These are phyloP conservation scores for Samia ricini DNA, from an alignment of 1,140 invertebrate species.

Conservation along the genomic window DNA sequence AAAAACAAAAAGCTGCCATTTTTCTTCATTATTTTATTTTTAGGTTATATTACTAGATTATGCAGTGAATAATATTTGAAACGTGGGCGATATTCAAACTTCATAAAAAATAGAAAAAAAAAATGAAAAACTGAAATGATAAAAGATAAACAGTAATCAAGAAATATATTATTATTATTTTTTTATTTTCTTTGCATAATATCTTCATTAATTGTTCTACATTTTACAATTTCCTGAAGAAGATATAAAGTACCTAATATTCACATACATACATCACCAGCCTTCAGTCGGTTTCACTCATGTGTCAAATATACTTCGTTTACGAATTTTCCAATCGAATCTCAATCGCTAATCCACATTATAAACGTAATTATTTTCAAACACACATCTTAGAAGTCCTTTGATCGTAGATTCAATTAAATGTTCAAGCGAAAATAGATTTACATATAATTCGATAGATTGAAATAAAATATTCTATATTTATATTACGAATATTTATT, in stretches of 20 bases:
- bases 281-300: background rate
- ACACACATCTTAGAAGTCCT: background rate
- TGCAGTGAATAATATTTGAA: no score
- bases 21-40: no score
- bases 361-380: background rate
- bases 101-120: no score
- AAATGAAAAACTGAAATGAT: no score
- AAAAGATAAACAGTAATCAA: no score
- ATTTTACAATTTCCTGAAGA: background rate
- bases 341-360: background rate
- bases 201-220: background rate
- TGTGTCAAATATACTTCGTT: background rate
- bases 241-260: background rate
- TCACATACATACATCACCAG: background rate
- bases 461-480: background rate
- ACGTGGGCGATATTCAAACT: no score
- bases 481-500: slow-evolving; percentile 7
- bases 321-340: background rate
- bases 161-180: no score
- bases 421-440: background rate
- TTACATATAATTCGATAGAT: background rate
- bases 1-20: no score
- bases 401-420: background rate
- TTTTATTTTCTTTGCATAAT: no score
- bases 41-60: no score